A percentile compares a stretch with the other conserved stretches of the same genome.
Evolutionary conservation across 2,888 invertebrate species (phyloP).

Genomic region (Lasioglossum oenotherae): DNA sequence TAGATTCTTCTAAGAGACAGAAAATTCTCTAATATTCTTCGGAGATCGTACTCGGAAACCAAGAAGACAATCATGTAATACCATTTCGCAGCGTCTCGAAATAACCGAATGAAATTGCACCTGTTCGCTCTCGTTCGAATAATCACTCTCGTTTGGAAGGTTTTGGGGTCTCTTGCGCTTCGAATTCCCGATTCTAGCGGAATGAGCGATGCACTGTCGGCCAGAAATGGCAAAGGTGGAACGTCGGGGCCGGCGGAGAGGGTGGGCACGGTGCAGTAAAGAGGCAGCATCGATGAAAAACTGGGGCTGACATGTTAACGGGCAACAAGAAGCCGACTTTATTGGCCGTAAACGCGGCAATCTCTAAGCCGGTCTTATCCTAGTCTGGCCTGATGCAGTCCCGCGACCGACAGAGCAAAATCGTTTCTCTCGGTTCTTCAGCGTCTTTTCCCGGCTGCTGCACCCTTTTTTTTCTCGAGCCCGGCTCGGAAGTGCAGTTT

Average conservation of each 20-base stretch:
- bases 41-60: neutral
- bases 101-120: neutral
- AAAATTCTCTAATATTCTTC: neutral
- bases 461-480: neutral
- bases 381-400: conserved; percentile 66
- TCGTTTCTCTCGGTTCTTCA: conserved; percentile 32
- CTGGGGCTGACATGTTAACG: conserved; percentile 82
- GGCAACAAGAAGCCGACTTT: conserved; percentile 82
- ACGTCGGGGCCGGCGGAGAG: neutral
- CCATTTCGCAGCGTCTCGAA: neutral
- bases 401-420: conserved; percentile 41
- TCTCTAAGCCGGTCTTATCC: conserved; percentile 78
- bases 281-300: conserved; percentile 77
- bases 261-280: conserved; percentile 57
- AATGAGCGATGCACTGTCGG: neutral
- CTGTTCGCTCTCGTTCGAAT: neutral
- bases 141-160: neutral
- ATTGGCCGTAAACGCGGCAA: conserved; percentile 82
- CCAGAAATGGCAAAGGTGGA: conserved; percentile 47
- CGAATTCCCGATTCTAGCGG: conserved; percentile 16
- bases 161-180: neutral
- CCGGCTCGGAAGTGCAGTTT: neutral
- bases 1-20: neutral
- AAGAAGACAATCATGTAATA: neutral
- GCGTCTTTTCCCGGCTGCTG: neutral